Evolutionary conservation across 2,113 vertebrate genomes (phyloP).

Genomic region (Pica pica): DNA sequence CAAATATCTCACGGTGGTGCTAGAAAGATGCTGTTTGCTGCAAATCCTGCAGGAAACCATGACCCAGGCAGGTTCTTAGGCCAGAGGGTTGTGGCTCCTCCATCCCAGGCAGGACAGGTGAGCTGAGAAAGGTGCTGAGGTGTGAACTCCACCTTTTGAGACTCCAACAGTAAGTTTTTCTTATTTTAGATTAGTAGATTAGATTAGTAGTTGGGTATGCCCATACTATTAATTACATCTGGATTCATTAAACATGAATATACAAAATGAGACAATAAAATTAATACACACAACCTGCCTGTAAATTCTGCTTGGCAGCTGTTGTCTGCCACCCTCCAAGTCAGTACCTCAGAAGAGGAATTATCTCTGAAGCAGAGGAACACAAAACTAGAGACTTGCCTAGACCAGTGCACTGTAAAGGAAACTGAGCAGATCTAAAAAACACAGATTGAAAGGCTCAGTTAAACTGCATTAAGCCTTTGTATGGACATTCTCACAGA

Average conservation of each 20-base stretch:
- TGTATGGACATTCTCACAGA: not conserved
- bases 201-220: not conserved
- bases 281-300: too few species aligned
- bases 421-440: not conserved
- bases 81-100: not conserved
- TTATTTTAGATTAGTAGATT: not conserved
- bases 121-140: not conserved
- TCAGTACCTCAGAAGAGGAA: not conserved
- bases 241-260: not conserved
- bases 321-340: not conserved
- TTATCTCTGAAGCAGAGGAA: not conserved
- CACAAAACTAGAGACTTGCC: not conserved
- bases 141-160: not conserved
- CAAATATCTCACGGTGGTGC: too few species aligned
- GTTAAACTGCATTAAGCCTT: not conserved
- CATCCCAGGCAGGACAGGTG: not conserved
- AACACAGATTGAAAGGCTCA: not conserved
- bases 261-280: not conserved
- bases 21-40: not conserved
- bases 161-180: not conserved
- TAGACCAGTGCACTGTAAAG: not conserved
- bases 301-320: not conserved
- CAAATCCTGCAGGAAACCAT: not conserved
- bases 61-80: not conserved
- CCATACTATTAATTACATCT: not conserved